These are phyloP conservation scores for Tetranychus cinnabarinus DNA, from an alignment of 1,140 invertebrate genomes.

Conservation along the genomic window DNA sequence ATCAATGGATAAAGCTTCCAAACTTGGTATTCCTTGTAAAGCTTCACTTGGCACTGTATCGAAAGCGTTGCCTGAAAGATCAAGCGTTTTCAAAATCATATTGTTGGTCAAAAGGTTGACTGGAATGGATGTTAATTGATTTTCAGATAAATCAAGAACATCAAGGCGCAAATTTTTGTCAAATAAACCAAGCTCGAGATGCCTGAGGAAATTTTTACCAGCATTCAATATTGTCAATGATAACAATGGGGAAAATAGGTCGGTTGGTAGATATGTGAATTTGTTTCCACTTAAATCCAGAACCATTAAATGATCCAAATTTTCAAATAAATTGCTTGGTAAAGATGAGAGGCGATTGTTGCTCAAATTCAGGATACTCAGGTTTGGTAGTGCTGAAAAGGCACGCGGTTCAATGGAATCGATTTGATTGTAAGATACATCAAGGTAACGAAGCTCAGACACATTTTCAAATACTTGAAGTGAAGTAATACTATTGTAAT, in stretches of 20 bases:
- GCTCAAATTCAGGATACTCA: neutral
- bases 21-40: slow-evolving; percentile 3
- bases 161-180: neutral
- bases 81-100: slow-evolving; percentile 7
- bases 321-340: neutral
- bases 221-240: too few species aligned
- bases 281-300: neutral
- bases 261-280: neutral
- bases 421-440: neutral
- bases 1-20: slow-evolving; percentile 7
- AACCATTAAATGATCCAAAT: neutral
- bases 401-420: neutral
- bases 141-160: neutral
- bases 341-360: neutral
- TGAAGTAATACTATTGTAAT: too few species aligned
- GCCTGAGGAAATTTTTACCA: too few species aligned
- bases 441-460: too few species aligned
- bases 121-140: neutral
- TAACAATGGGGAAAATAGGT: too few species aligned
- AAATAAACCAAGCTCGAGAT: neutral
- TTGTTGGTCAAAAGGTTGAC: neutral
- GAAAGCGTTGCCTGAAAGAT: slow-evolving; percentile 12
- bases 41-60: slow-evolving; percentile 8
- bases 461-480: too few species aligned
- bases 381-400: neutral